Evolutionary conservation across 1,140 invertebrate genomes (phyloP).

Genomic region (Periplaneta americana): DNA sequence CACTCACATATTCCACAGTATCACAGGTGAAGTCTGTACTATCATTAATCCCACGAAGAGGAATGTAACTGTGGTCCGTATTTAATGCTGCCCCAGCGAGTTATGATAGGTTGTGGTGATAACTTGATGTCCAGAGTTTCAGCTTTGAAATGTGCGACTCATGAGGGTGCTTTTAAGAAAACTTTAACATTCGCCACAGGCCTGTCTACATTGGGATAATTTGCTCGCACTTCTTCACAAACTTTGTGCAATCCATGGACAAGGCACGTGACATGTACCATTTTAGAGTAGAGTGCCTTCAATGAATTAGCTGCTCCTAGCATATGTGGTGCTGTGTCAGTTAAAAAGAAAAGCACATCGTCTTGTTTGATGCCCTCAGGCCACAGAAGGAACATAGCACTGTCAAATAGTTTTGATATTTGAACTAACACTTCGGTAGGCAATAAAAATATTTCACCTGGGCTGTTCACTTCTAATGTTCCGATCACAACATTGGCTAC

Average conservation of each 20-base stretch:
- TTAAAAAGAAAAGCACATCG: background rate
- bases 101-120: constrained; percentile 16
- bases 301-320: background rate
- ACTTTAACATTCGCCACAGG: background rate
- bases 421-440: background rate
- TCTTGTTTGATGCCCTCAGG: background rate
- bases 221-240: background rate
- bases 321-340: background rate
- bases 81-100: constrained; percentile 16
- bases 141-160: constrained; percentile 14
- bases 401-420: background rate
- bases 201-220: background rate
- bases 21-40: too few relatives aligned
- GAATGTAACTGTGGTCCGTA: too few relatives aligned
- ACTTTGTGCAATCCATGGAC: background rate
- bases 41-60: too few relatives aligned
- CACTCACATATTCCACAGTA: too few relatives aligned
- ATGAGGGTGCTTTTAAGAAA: constrained; percentile 19
- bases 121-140: constrained; percentile 8
- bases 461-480: background rate
- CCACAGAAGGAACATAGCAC: background rate
- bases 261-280: background rate
- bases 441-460: background rate
- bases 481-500: background rate
- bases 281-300: background rate